Evolutionary conservation across 1,140 invertebrate genomes (phyloP), one percentile per base, ranked within the genome.

Genomic region (Megalonaias nervosa): DNA sequence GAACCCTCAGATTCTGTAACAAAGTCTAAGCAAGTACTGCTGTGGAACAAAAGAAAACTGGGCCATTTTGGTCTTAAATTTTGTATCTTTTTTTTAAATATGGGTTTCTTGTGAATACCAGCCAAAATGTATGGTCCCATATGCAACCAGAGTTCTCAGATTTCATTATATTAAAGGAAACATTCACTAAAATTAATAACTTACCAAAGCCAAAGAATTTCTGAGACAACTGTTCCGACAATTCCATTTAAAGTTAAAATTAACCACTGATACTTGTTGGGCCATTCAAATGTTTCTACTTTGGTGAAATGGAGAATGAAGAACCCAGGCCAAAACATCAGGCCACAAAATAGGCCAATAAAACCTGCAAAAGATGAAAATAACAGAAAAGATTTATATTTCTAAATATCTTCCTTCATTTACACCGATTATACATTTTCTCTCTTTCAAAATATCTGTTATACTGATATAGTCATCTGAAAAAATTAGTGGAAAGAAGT

Each of bases 151-250:
- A 5, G 38, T 38, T 38, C 9, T 38, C 38, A 38, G 38, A 38
- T 67, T 4, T 67, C 16, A 23, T 17, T 3, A 67, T 21, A 67
- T 13, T 67, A 21, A 21, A 67, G 31, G 16, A 31, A 67, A 9
- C 9, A 31, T 3, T 0, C 65, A 17, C 16, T 59, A 71, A 84
- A 78, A 71, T 16, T 67, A 70, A 23, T 62, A 78, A 91, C 91
- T 92, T 92, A 96, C 95, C 96, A 97, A 56, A 97, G 91, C 96
- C 96, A 97, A 65, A 97, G 90, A 55, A 95, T 94, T 92, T 97
- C 95, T 11, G 95, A 95, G 14, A 97, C 88, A 71, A 97, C 95
- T 59, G 96, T 97, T 72, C 96, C 96, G 83, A 97, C 92, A n/a
- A 97, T 88, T 76, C 96, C 96, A 91, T 97, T 97, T 56, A 96